These are phyloP conservation scores for Takifugu ocellatus DNA, from an alignment of 2,797 vertebrate species.

Conservation along the genomic window DNA sequence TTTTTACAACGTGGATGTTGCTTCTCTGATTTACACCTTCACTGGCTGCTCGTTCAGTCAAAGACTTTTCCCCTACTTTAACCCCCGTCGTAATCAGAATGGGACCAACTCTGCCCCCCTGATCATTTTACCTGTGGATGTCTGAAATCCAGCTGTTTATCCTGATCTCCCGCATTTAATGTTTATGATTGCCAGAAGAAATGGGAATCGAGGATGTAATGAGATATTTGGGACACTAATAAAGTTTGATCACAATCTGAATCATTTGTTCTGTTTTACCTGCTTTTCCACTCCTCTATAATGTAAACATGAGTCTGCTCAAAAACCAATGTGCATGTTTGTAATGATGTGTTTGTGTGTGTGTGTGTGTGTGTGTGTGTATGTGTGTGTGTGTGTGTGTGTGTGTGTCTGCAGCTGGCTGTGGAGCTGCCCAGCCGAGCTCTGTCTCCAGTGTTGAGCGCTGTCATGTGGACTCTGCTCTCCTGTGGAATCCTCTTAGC, in stretches of 20 bases:
- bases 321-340: neutral
- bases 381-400: constrained; percentile 21
- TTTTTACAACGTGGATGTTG: constrained; percentile 63
- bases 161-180: too few species aligned
- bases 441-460: constrained; percentile 80
- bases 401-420: constrained; percentile 54
- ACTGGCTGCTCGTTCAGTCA: constrained; percentile 60
- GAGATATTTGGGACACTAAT: constrained; percentile 31
- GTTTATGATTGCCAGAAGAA: neutral
- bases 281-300: too few species aligned
- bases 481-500: constrained; percentile 86
- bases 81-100: constrained; percentile 63
- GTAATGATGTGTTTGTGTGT: neutral
- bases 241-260: constrained; percentile 25
- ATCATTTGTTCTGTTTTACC: neutral
- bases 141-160: constrained; percentile 7
- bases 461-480: constrained; percentile 86
- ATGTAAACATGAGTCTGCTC: too few species aligned
- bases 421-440: constrained; percentile 53
- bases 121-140: constrained; percentile 47
- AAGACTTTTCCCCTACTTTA: constrained; percentile 64
- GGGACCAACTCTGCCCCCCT: constrained; percentile 65
- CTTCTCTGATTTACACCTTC: constrained; percentile 70
- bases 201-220: neutral
- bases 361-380: neutral